Evolutionary conservation across 1,140 invertebrate genomes (phyloP).

Genomic region (Philotrypesis tridentata): DNA sequence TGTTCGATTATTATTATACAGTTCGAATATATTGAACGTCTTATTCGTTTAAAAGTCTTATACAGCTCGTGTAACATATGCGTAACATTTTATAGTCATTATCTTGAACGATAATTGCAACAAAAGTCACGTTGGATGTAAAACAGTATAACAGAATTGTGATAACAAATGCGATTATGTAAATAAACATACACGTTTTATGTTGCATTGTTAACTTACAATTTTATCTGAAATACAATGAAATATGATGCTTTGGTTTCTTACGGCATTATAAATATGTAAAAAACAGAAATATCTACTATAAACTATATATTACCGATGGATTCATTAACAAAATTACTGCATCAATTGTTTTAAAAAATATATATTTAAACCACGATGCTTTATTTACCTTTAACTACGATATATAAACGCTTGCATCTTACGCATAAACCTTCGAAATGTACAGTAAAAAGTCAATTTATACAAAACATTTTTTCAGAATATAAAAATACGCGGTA

Average conservation of each 20-base stretch:
- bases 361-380: slow-evolving; percentile 1
- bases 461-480: slow-evolving; percentile 25
- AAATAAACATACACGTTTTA: not conserved
- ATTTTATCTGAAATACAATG: slow-evolving; percentile 14
- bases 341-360: slow-evolving; percentile 3
- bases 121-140: slow-evolving; percentile 4
- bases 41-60: not conserved
- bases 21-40: not conserved
- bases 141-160: slow-evolving; percentile 12
- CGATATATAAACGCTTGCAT: slow-evolving; percentile 2
- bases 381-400: slow-evolving; percentile 9
- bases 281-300: slow-evolving; percentile 2
- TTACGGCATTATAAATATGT: slow-evolving; percentile 19
- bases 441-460: slow-evolving; percentile 17
- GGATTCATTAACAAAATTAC: slow-evolving; percentile 24
- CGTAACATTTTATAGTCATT: not conserved
- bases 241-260: slow-evolving; percentile 20
- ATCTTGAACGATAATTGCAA: slow-evolving; percentile 4
- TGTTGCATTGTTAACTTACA: not conserved
- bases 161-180: not conserved
- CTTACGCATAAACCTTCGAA: not conserved
- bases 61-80: slow-evolving; percentile 5
- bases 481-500: slow-evolving; percentile 2
- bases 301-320: slow-evolving; percentile 30
- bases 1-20: not conserved